phyloP scores from a whole-genome alignment of 1,140 invertebrate species.

The Nilaparvata lugens region DNA sequence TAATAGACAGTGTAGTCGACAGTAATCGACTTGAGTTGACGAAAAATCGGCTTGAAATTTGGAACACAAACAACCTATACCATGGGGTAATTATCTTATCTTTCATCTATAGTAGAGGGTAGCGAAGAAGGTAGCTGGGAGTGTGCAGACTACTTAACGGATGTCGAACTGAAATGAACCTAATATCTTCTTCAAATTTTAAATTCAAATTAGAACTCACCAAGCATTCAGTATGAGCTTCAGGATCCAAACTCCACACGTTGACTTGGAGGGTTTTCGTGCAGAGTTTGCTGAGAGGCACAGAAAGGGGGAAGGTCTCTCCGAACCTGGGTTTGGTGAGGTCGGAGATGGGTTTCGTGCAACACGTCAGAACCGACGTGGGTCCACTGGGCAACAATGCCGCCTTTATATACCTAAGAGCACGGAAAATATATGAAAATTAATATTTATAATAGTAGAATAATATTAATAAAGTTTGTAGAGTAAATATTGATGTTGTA shows the following conservation, averaged over 20 bases:
- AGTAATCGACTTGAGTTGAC: too few relatives aligned
- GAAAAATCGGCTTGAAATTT: too few relatives aligned
- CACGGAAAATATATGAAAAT: background rate
- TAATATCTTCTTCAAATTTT: too few relatives aligned
- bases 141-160: too few relatives aligned
- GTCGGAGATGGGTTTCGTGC: conserved; percentile 62
- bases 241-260: conserved; percentile 55
- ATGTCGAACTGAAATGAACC: too few relatives aligned
- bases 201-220: conserved; percentile 49
- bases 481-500: too few relatives aligned
- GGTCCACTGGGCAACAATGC: conserved; percentile 60
- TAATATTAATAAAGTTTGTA: background rate
- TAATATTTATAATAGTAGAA: background rate
- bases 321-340: conserved; percentile 69
- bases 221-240: conserved; percentile 68
- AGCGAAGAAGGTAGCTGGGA: too few relatives aligned
- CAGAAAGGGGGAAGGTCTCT: conserved; percentile 65
- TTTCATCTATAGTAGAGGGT: too few relatives aligned
- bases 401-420: conserved; percentile 70
- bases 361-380: conserved; percentile 50
- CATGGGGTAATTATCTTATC: too few relatives aligned
- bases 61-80: too few relatives aligned
- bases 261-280: conserved; percentile 85
- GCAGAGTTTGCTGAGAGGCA: conserved; percentile 63
- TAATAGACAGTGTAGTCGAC: too few relatives aligned